Evolutionary conservation across 2,797 vertebrate genomes (phyloP).

Genomic region (Graptemys geographica): DNA sequence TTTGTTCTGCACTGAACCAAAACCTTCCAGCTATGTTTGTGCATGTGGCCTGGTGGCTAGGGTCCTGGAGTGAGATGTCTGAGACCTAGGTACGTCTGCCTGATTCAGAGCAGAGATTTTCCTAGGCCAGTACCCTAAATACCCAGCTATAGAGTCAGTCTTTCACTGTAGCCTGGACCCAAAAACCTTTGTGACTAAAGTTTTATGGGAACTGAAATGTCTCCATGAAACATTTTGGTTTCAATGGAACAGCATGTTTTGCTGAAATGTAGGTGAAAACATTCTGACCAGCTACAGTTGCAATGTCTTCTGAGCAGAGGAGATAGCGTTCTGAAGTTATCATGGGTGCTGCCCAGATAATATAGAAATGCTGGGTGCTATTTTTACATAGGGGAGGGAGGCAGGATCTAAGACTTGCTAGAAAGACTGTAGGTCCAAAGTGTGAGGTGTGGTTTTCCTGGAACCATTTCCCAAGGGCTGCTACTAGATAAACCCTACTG

Average conservation of each 20-base stretch:
- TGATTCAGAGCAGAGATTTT: not conserved
- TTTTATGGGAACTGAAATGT: not conserved
- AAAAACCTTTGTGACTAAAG: not conserved
- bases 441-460: not conserved
- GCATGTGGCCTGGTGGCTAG: not conserved
- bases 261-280: not conserved
- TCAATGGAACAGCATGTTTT: not conserved
- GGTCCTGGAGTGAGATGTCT: not conserved
- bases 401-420: not conserved
- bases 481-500: not conserved
- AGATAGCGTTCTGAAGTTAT: slow-evolving; percentile 27
- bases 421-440: not conserved
- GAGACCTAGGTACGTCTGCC: not conserved
- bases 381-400: not conserved
- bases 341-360: slow-evolving; percentile 35
- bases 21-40: not conserved
- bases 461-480: not conserved
- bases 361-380: slow-evolving; percentile 14
- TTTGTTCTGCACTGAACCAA: not conserved
- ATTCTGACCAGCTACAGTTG: not conserved
- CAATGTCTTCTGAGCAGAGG: slow-evolving; percentile 33
- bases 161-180: not conserved
- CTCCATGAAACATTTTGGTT: not conserved
- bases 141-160: not conserved
- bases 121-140: not conserved